Evolutionary conservation across 2,113 vertebrate species (phyloP), one percentile per base, ranked within the genome.

Genomic region (Bubalus kerabau): DNA sequence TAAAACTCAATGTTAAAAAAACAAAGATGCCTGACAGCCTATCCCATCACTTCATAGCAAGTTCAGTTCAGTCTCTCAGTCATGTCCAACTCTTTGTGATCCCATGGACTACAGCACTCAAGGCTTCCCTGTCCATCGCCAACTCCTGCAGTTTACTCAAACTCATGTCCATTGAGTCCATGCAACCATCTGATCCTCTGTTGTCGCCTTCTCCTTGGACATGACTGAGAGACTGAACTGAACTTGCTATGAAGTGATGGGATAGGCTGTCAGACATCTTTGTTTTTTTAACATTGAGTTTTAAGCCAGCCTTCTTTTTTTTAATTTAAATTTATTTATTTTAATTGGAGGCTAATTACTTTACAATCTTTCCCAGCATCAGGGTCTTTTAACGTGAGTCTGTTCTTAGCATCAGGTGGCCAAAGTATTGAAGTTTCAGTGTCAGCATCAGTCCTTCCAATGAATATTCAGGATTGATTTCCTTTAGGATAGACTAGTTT

Each of bases 401-500:
- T 71, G 21, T 40, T 71, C 67, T 71, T 40, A 23, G 67, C 10
- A 71, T 71, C n/a, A 71, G n/a, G n/a, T 40, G n/a, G 10, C 67
- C 67, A 40, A 23, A 71, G 67, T 71, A 71, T 3, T 71, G 67
- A 40, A 40, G 67, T 71, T 40, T 71, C 19, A 71, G 19, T 5
- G 0, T 71, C 19, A 71, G 5, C n/a, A 71, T 71, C n/a, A 71
- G 67, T 40, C 19, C 67, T 40, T 71, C 67, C 10, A 71, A 40
- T 0, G 0, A 40, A 40, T 71, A 40, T 71, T 71, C n/a, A 71
- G 67, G 10, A 40, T n/a, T 71, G 19, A 71, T 71, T 23, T 40
- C 9, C 10, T 71, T 71, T 71, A 40, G n/a, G 19, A 71, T 71
- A 1, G n/a, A 13, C 19, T 71, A 5, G 67, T 71, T 36, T 12